Evolutionary conservation across 2,888 invertebrate species (phyloP).

Genomic region (Drosophila prostipennis): DNA sequence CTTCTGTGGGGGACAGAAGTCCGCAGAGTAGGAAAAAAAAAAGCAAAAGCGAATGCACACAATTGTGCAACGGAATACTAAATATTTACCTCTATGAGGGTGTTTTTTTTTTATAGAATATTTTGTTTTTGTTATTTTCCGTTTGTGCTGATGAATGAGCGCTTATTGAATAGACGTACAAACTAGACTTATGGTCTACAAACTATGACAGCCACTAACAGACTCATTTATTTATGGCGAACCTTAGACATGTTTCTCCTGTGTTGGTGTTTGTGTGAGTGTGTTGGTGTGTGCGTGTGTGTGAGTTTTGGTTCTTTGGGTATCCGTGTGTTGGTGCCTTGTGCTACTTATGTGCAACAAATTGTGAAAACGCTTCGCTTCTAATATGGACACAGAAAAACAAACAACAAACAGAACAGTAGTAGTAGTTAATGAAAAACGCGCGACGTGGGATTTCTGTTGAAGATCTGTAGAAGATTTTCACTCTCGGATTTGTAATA

Average conservation of each 20-base stretch:
- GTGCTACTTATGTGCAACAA: conserved; percentile 54
- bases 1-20: conserved; percentile 35
- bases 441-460: conserved; percentile 39
- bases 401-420: conserved; percentile 42
- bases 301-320: conserved; percentile 20
- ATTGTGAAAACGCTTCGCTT: conserved; percentile 48
- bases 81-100: conserved; percentile 22
- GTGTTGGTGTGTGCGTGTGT: conserved; percentile 20
- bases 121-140: conserved; percentile 12
- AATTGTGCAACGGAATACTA: conserved; percentile 39
- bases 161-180: conserved; percentile 53
- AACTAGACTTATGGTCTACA: conserved; percentile 41
- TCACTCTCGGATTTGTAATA: conserved; percentile 39
- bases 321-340: conserved; percentile 37
- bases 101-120: conserved; percentile 2
- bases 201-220: conserved; percentile 35
- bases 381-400: conserved; percentile 61
- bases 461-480: conserved; percentile 12
- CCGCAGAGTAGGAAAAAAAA: neutral
- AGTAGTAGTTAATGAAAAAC: conserved; percentile 29
- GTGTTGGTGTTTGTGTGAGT: conserved; percentile 12
- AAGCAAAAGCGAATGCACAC: conserved; percentile 16
- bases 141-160: conserved; percentile 36
- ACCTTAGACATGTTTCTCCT: conserved; percentile 70
- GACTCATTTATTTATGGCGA: conserved; percentile 51